These are phyloP conservation scores for Eublepharis macularius DNA, from an alignment of 2,113 vertebrate genomes.

Conservation along the genomic window DNA sequence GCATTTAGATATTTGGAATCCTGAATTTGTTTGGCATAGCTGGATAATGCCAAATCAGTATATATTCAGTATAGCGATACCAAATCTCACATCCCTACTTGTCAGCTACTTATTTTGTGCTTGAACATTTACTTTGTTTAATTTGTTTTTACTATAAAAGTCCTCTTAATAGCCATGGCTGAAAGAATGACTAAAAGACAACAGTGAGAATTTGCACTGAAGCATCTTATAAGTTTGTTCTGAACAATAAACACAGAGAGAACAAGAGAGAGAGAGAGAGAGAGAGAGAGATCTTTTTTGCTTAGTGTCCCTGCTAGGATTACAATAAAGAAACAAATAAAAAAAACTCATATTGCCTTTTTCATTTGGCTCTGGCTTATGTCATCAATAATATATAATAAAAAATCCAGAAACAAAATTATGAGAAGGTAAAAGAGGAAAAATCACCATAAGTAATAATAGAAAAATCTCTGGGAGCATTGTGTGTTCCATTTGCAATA, in stretches of 20 bases:
- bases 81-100: too few species aligned
- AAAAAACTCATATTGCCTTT: not conserved
- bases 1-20: too few species aligned
- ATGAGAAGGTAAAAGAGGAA: not conserved
- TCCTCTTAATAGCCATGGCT: constrained; percentile 21
- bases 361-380: constrained; percentile 15
- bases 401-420: not conserved
- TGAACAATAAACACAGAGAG: not conserved
- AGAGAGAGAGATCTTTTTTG: not conserved
- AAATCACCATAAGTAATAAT: not conserved
- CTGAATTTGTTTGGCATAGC: too few species aligned
- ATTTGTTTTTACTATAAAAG: constrained; percentile 29
- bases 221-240: constrained; percentile 1
- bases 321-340: not conserved
- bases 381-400: not conserved
- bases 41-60: too few species aligned
- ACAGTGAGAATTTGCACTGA: not conserved
- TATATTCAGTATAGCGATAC: too few species aligned
- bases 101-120: not conserved
- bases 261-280: too few species aligned
- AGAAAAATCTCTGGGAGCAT: not conserved
- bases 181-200: not conserved
- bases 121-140: not conserved
- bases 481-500: constrained; percentile 7
- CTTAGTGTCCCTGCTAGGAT: not conserved